Evolutionary conservation across 1,140 invertebrate genomes (phyloP), one percentile per base, ranked within the genome.

Genomic region (Drosophila erecta): DNA sequence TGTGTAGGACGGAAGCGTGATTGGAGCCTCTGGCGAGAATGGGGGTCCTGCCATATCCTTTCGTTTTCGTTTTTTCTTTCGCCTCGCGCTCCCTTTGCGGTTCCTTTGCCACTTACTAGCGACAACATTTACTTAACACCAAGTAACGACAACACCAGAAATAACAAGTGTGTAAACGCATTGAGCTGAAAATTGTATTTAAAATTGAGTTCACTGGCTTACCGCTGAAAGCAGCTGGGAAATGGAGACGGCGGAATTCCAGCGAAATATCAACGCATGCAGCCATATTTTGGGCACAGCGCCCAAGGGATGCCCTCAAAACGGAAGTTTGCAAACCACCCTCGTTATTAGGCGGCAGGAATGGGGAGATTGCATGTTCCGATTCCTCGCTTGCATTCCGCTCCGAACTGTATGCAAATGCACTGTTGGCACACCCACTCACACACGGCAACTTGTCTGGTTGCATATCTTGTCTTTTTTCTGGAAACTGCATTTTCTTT

Each of bases 81-180:
- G 38, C 15, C 6, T 24, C n/a, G 20, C 24, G 35, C 24, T 49
- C 30, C 40, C 4, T 64, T 56, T 62, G 47, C 51, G 53, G 58
- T 56, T 55, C 49, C 54, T 76, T 76, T 85, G 81, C 86, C 86
- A 83, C 79, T 90, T 90, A 90, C 76, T 73, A 81, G 75, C 47
- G 78, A 62, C 81, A 90, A 90, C 85, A 90, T 90, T 90, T 90
- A 80, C 81, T 87, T 86, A 90, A 77, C 67, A 74, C 79, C 84
- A 60, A 83, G 54, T 64, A 79, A 46, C 61, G 79, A 43, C 81
- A 76, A 61, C 76, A 67, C 27, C 66, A 80, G 49, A 51, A 84
- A 57, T 69, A 79, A 66, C 71, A 71, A 62, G 71, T 72, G 75
- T 89, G 79, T 73, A 64, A 70, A 69, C 57, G 83, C 66, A 76